Evolutionary conservation across 2,113 vertebrate genomes (phyloP).

Genomic region (Octodon degus): DNA sequence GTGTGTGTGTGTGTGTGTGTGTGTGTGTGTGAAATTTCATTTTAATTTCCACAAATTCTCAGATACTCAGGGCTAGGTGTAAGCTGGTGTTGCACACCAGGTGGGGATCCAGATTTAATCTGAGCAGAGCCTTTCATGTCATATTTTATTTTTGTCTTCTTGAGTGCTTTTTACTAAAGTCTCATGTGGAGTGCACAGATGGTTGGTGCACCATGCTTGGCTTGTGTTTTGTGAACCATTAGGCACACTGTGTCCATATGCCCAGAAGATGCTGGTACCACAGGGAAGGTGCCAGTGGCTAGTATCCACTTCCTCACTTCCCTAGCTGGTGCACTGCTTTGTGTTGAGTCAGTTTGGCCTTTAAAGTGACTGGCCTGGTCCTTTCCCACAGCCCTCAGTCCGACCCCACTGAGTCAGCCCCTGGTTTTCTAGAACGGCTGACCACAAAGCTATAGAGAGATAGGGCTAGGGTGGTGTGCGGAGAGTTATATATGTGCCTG

Average conservation of each 20-base stretch:
- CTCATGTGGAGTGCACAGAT: not conserved
- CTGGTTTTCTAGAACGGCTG: not conserved
- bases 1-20: not conserved
- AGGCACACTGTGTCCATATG: not conserved
- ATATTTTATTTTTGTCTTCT: not conserved
- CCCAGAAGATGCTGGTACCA: not conserved
- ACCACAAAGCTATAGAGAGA: not conserved
- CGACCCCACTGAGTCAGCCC: not conserved
- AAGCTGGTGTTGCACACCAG: not conserved
- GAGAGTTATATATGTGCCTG: not conserved
- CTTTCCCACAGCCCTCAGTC: not conserved
- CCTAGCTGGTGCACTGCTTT: not conserved
- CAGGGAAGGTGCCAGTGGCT: not conserved
- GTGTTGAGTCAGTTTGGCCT: not conserved
- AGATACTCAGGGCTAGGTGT: not conserved
- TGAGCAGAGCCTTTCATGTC: not conserved
- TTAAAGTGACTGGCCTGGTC: not conserved
- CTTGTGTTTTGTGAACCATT: not conserved
- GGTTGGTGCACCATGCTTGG: not conserved
- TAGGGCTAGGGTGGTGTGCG: not conserved
- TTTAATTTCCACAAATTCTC: not conserved
- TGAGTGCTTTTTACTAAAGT: not conserved
- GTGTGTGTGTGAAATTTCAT: not conserved
- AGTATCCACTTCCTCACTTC: not conserved
- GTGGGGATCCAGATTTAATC: not conserved